Percentiles rank a stretch among this genome's conserved stretches.
phyloP scores from a whole-genome alignment of 2,888 invertebrate genomes.

The Malthinus seriepunctatus region DNA sequence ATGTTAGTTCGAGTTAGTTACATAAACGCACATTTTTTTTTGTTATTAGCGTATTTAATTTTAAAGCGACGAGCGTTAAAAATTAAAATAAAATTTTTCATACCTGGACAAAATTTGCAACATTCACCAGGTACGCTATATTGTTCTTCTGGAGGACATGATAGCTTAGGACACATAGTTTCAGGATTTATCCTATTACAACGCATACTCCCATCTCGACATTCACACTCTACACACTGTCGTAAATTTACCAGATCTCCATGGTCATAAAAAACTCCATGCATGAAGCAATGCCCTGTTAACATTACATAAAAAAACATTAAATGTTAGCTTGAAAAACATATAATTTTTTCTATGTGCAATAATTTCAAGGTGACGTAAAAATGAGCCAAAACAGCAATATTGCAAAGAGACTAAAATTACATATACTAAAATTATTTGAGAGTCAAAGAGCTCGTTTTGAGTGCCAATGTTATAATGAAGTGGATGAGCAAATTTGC shows the following conservation, averaged over 20 bases:
- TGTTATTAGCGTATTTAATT: not conserved
- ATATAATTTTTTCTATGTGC: too few relatives aligned
- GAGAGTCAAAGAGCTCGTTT: too few relatives aligned
- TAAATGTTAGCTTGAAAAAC: not conserved
- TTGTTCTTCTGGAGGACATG: slow-evolving; percentile 76
- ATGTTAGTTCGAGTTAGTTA: slow-evolving; percentile 15
- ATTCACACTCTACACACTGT: slow-evolving; percentile 81
- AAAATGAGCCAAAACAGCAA: too few relatives aligned
- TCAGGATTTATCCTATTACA: slow-evolving; percentile 75
- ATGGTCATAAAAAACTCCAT: slow-evolving; percentile 68
- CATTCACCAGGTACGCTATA: slow-evolving; percentile 84
- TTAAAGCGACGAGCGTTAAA: not conserved
- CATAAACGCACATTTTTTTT: not conserved
- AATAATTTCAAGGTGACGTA: too few relatives aligned
- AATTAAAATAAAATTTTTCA: slow-evolving; percentile 4
- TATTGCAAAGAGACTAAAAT: too few relatives aligned
- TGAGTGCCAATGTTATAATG: too few relatives aligned
- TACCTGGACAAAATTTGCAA: slow-evolving; percentile 89
- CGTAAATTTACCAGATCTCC: slow-evolving; percentile 74
- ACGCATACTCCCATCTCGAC: slow-evolving; percentile 80
- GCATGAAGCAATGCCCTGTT: slow-evolving; percentile 49
- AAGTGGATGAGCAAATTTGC: too few relatives aligned
- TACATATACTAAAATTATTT: too few relatives aligned
- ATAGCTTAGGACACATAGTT: slow-evolving; percentile 74
- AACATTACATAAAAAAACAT: slow-evolving; percentile 10